phyloP scores from a whole-genome alignment of 2,888 invertebrate genomes.

The Harmothoe impar region DNA sequence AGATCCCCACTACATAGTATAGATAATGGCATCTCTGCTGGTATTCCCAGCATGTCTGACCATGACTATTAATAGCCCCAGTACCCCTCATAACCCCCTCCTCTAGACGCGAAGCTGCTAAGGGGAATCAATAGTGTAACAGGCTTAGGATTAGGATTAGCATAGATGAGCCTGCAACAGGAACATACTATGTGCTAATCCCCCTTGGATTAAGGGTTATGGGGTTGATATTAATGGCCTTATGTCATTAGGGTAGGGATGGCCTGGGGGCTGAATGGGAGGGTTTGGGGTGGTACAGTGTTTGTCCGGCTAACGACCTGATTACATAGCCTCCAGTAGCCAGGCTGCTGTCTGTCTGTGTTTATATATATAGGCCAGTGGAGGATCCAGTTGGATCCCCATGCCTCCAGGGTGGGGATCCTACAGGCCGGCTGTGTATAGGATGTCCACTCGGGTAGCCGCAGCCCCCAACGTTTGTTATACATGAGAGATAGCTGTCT shows the following conservation, averaged over 20 bases:
- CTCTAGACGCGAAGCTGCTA: neutral
- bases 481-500: no score
- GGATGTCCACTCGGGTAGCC: no score
- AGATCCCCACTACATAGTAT: no score
- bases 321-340: neutral
- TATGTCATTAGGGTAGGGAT: constrained; percentile 11
- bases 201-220: constrained; percentile 26
- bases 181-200: constrained; percentile 10
- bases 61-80: neutral
- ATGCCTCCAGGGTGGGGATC: no score
- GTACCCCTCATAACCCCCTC: neutral
- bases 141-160: constrained; percentile 29
- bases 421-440: no score
- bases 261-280: neutral
- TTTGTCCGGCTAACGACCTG: neutral
- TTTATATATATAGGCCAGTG: constrained; percentile 5
- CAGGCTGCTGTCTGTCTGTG: neutral
- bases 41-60: no score
- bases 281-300: neutral
- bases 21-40: no score
- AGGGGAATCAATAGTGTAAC: constrained; percentile 21
- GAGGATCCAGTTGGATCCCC: neutral
- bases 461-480: no score
- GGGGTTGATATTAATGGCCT: constrained; percentile 35
- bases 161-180: neutral